Evolutionary conservation across 1,140 invertebrate genomes (phyloP).

Genomic region (Ceratitis capitata): DNA sequence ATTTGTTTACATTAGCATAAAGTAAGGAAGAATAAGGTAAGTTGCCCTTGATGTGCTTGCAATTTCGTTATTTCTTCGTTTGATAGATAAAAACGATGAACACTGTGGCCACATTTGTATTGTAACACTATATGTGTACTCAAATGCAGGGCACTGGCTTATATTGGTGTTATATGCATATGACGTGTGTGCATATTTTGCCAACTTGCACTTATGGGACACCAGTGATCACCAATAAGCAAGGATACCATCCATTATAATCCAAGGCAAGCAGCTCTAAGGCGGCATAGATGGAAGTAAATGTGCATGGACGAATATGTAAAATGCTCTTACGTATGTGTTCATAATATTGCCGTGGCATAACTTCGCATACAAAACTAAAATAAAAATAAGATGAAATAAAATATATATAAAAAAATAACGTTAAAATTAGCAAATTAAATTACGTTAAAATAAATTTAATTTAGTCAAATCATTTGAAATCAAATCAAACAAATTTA

Average conservation of each 20-base stretch:
- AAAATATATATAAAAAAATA: no score
- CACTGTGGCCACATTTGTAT: not conserved
- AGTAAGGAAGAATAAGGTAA: not conserved
- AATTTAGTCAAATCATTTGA: no score
- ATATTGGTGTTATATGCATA: not conserved
- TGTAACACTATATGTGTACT: not conserved
- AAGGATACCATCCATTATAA: not conserved
- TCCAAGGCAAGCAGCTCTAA: not conserved
- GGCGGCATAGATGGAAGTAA: not conserved
- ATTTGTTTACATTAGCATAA: not conserved
- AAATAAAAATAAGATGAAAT: no score
- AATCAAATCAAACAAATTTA: no score
- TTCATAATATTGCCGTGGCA: not conserved
- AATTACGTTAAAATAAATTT: no score
- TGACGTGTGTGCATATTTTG: not conserved
- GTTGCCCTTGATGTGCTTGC: not conserved
- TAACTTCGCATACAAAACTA: no score
- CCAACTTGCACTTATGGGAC: not conserved
- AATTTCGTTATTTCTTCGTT: not conserved
- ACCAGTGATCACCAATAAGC: not conserved
- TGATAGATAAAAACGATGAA: not conserved
- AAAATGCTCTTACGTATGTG: not conserved
- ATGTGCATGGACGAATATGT: not conserved
- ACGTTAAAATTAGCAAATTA: no score
- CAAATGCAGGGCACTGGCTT: no score